Conservation (phyloP, 2,113 vertebrate species). For the Fulica atra region DNA sequence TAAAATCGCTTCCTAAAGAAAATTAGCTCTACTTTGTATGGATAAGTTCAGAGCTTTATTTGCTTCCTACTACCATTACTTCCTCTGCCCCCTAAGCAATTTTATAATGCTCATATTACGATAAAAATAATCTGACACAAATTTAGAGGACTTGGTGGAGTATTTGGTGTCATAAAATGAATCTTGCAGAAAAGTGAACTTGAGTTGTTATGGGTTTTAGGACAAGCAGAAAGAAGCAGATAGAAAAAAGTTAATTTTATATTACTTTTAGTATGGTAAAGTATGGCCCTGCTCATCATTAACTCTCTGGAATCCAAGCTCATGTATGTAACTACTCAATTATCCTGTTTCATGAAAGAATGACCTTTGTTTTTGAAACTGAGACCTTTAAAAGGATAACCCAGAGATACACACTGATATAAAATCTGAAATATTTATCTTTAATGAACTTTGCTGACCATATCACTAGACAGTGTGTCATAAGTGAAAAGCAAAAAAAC, state of each 20-base stretch:
- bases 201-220: neutral
- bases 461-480: constrained; percentile 48
- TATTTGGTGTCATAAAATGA: neutral
- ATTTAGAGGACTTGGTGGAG: neutral
- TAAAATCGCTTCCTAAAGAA: neutral
- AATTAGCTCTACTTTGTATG: neutral
- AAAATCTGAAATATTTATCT: constrained; percentile 43
- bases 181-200: neutral
- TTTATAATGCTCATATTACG: neutral
- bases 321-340: neutral
- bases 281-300: no score
- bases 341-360: neutral
- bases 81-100: neutral
- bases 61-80: neutral
- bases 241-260: neutral
- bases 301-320: neutral
- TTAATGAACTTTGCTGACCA: constrained; percentile 59
- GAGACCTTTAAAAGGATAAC: neutral
- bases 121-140: neutral
- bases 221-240: neutral
- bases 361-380: neutral
- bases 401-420: neutral
- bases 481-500: constrained; percentile 63
- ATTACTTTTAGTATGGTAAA: neutral
- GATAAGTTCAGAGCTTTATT: neutral